Evolutionary conservation across 2,113 vertebrate species (phyloP).

Genomic region (Stegostoma tigrinum): DNA sequence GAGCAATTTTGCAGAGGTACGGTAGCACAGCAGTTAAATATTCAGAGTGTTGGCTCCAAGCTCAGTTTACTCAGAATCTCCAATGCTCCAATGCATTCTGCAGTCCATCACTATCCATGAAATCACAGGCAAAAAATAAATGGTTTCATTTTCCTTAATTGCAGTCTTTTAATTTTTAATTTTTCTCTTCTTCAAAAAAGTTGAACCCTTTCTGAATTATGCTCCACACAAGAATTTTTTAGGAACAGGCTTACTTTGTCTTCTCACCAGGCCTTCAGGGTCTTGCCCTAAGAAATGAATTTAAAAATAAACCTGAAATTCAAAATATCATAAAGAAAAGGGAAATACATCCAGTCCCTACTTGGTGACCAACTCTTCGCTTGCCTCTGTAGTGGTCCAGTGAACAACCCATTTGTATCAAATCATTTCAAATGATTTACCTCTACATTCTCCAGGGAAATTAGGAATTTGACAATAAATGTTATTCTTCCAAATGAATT

Average conservation of each 20-base stretch:
- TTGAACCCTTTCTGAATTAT: background rate
- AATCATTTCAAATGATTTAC: no score
- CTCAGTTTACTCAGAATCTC: slow-evolving; percentile 69
- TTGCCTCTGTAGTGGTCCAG: no score
- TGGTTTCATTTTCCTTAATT: background rate
- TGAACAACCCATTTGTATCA: no score
- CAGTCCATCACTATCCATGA: slow-evolving; percentile 76
- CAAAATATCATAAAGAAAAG: background rate
- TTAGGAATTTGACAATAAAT: no score
- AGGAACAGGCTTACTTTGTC: background rate
- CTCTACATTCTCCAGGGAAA: no score
- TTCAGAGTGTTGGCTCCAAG: slow-evolving; percentile 55
- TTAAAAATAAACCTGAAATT: background rate
- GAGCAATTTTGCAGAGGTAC: background rate
- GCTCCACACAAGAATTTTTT: background rate
- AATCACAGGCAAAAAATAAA: background rate
- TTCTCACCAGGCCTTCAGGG: background rate
- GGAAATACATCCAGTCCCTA: no score
- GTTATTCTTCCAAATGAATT: no score
- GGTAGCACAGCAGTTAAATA: background rate
- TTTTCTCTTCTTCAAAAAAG: background rate
- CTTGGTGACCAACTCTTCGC: no score
- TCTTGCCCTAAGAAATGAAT: background rate
- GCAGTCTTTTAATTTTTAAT: background rate
- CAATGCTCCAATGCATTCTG: slow-evolving; percentile 62